phyloP scores from a whole-genome alignment of 2,113 vertebrate genomes.

The Steatornis caripensis region DNA sequence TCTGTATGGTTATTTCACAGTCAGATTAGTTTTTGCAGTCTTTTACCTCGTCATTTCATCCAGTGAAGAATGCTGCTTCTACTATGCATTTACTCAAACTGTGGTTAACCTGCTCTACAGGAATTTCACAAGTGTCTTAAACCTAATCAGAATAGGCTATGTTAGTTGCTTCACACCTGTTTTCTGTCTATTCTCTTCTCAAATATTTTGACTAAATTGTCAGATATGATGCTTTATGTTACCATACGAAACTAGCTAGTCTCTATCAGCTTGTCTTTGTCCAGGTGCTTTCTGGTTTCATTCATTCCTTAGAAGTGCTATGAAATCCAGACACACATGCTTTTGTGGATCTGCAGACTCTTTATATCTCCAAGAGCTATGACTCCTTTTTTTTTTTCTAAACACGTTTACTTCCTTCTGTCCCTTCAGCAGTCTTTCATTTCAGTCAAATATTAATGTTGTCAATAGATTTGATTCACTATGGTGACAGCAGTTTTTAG shows the following conservation, averaged over 20 bases:
- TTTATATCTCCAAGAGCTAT: neutral
- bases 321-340: neutral
- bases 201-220: neutral
- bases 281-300: neutral
- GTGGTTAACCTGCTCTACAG: neutral
- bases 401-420: neutral
- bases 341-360: neutral
- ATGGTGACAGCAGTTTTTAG: neutral
- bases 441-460: neutral
- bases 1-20: neutral
- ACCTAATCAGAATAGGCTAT: neutral
- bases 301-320: neutral
- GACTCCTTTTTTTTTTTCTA: neutral
- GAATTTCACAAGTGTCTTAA: neutral
- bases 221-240: neutral
- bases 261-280: neutral
- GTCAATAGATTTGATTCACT: neutral
- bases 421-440: neutral
- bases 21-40: neutral
- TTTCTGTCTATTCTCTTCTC: neutral
- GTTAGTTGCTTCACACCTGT: neutral
- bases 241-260: neutral
- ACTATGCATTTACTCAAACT: neutral
- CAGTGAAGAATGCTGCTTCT: neutral
- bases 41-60: neutral